A percentile compares a stretch with the other conserved stretches of the same genome.
These are phyloP conservation scores for Grallaria varia DNA, from an alignment of 2,113 vertebrate species.

Conservation along the genomic window DNA sequence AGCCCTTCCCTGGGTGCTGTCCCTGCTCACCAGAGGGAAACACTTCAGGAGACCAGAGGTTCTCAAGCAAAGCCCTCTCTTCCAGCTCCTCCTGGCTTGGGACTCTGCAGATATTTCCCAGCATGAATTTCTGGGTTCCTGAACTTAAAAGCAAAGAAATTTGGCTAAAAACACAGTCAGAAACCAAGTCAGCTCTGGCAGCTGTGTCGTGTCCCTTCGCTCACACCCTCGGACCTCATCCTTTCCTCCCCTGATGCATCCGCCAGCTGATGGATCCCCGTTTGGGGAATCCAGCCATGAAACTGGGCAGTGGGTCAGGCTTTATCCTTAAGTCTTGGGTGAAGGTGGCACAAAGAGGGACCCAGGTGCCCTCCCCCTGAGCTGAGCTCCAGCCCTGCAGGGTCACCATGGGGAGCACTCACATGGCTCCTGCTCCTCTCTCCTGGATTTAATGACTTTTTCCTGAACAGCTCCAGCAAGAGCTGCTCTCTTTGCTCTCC, in stretches of 20 bases:
- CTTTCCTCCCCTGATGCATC: not conserved
- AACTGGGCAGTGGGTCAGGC: not conserved
- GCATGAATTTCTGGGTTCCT: not conserved
- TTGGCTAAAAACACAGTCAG: not conserved
- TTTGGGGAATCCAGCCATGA: not conserved
- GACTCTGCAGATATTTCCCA: not conserved
- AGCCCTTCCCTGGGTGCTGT: not conserved
- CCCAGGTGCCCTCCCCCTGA: not conserved
- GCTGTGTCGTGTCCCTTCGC: not conserved
- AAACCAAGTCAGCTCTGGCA: not conserved
- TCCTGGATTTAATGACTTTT: not conserved
- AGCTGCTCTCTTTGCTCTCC: not conserved
- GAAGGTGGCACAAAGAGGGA: accelerated
- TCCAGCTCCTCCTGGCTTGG: not conserved
- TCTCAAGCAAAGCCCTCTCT: not conserved
- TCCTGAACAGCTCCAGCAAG: not conserved
- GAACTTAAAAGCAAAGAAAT: not conserved
- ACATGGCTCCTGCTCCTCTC: not conserved
- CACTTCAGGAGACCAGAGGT: accelerated
- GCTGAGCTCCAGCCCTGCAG: not conserved
- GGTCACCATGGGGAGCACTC: not conserved
- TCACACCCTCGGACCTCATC: too few species aligned
- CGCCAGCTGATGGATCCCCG: not conserved
- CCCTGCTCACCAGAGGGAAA: not conserved
- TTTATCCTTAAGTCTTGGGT: not conserved